These are phyloP conservation scores for Misgurnus anguillicaudatus DNA, from an alignment of 2,113 vertebrate genomes.

Conservation along the genomic window DNA sequence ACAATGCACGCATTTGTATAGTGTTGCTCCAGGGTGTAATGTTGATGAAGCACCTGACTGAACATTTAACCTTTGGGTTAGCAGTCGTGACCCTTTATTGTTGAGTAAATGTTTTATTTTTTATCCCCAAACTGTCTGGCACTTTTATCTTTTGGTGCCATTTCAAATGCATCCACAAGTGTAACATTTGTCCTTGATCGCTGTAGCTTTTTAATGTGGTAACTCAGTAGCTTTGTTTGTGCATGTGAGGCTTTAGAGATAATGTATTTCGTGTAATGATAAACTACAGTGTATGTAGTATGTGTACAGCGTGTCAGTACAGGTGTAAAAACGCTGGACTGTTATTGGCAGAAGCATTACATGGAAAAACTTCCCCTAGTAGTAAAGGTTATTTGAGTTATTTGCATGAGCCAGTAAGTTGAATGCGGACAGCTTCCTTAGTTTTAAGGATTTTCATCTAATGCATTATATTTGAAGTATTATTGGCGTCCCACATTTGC, in stretches of 20 bases:
- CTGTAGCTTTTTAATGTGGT: too few species aligned
- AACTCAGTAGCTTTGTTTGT: background rate
- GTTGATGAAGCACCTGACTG: background rate
- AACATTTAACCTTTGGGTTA: background rate
- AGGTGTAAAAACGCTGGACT: background rate
- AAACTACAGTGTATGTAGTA: background rate
- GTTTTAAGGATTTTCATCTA: background rate
- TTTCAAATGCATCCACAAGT: too few species aligned
- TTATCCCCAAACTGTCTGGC: too few species aligned
- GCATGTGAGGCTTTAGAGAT: background rate
- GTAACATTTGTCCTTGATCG: too few species aligned
- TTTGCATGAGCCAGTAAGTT: conserved; percentile 17
- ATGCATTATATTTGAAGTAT: background rate
- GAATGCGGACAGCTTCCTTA: background rate
- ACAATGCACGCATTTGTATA: background rate
- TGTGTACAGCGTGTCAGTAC: background rate
- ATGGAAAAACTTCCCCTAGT: background rate
- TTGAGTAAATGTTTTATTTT: too few species aligned
- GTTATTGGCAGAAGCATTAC: background rate
- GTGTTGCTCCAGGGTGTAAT: background rate
- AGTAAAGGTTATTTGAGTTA: background rate
- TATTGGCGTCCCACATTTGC: too few species aligned
- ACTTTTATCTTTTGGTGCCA: too few species aligned
- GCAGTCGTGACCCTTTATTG: background rate
- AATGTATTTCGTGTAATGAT: background rate